phyloP scores from a whole-genome alignment of 2,113 vertebrate species.

The Archilochus colubris region DNA sequence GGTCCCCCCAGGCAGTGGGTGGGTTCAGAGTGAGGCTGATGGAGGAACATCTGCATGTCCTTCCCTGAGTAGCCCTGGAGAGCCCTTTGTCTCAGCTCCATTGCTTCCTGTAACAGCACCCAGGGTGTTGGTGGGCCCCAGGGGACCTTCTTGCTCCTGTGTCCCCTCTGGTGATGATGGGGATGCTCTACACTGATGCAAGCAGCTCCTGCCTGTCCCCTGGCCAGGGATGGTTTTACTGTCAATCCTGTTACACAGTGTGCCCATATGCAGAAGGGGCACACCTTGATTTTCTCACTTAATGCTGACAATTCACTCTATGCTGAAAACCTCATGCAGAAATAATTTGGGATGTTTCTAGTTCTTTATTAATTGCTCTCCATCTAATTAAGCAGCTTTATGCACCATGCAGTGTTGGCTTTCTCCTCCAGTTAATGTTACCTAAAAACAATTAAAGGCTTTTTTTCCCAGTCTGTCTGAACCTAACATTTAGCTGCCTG shows the following conservation, averaged over 20 bases:
- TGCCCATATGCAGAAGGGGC: not conserved
- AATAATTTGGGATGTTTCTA: not conserved
- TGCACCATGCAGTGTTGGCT: not conserved
- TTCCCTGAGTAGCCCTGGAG: accelerated
- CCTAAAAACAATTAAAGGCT: not conserved
- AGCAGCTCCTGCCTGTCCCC: not conserved
- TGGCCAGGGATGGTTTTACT: not conserved
- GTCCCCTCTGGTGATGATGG: not conserved
- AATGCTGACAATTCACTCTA: not conserved
- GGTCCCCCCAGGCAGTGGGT: accelerated
- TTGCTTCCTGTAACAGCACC: not conserved
- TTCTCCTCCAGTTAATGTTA: not conserved
- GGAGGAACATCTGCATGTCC: not conserved
- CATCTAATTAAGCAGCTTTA: not conserved
- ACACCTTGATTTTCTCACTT: not conserved
- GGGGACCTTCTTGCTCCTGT: not conserved
- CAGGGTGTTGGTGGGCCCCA: not conserved
- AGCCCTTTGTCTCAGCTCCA: accelerated
- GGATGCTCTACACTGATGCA: accelerated
- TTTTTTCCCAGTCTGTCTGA: not conserved
- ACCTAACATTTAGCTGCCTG: not conserved
- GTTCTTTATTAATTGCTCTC: constrained; percentile 3
- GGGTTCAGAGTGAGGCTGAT: too few species aligned
- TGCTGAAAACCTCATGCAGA: not conserved
- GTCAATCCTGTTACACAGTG: not conserved